Evolutionary conservation across 2,888 invertebrate species (phyloP).

Genomic region (Eupelmus urozonus): DNA sequence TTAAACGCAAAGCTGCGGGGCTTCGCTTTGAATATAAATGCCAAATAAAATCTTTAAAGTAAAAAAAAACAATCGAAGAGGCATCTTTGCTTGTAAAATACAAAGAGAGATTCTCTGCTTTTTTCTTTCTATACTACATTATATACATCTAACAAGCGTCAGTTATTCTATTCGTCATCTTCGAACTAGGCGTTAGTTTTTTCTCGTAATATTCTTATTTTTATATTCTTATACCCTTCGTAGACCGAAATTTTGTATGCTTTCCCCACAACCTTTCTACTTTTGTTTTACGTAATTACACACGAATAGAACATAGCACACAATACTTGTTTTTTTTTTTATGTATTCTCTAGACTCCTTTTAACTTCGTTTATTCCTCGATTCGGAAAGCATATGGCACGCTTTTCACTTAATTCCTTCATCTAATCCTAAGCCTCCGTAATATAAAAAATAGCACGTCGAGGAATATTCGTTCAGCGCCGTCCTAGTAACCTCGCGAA

Average conservation of each 20-base stretch:
- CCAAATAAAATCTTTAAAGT: slow-evolving; percentile 26
- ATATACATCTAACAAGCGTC: slow-evolving; percentile 74
- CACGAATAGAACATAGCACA: slow-evolving; percentile 60
- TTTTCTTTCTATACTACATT: slow-evolving; percentile 72
- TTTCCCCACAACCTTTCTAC: slow-evolving; percentile 52
- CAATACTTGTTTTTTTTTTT: slow-evolving; percentile 56
- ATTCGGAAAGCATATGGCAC: slow-evolving; percentile 70
- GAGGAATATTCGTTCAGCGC: slow-evolving; percentile 64
- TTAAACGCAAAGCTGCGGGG: slow-evolving; percentile 27
- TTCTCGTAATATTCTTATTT: neutral
- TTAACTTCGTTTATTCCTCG: slow-evolving; percentile 52
- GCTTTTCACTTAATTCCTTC: slow-evolving; percentile 64
- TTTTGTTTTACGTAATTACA: slow-evolving; percentile 43
- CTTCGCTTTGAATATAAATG: slow-evolving; percentile 38
- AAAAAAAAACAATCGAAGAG: slow-evolving; percentile 22
- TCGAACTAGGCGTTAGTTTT: slow-evolving; percentile 59
- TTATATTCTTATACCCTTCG: slow-evolving; percentile 22
- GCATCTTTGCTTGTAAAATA: slow-evolving; percentile 42
- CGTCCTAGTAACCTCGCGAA: slow-evolving; percentile 52
- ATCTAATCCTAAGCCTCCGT: slow-evolving; percentile 65
- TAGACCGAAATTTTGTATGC: slow-evolving; percentile 55
- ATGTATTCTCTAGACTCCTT: slow-evolving; percentile 30
- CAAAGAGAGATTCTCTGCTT: slow-evolving; percentile 48
- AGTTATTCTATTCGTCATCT: slow-evolving; percentile 61
- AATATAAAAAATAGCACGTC: slow-evolving; percentile 75